Evolutionary conservation across 2,888 invertebrate genomes (phyloP).

Genomic region (Conistra vaccinii): DNA sequence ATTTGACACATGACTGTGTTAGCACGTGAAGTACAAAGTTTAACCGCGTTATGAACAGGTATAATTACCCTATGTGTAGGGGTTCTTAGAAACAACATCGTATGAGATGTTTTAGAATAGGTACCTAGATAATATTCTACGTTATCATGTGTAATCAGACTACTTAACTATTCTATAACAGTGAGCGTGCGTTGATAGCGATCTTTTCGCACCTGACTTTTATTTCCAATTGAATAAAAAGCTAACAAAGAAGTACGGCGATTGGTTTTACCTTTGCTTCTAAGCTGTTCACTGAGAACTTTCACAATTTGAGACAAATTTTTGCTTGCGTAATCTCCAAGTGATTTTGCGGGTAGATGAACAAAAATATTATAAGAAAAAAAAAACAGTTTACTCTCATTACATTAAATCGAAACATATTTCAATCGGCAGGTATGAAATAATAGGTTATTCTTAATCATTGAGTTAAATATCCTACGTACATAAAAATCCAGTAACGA

Average conservation of each 20-base stretch:
- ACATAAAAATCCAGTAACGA: not conserved
- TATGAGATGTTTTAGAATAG: constrained; percentile 28
- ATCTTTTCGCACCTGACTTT: constrained; percentile 42
- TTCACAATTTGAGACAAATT: constrained; percentile 42
- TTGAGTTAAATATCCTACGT: too few species aligned
- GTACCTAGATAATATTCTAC: constrained; percentile 16
- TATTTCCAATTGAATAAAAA: constrained; percentile 49
- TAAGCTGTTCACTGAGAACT: constrained; percentile 34
- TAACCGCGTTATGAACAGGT: constrained; percentile 57
- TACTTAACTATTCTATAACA: constrained; percentile 10
- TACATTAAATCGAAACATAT: too few species aligned
- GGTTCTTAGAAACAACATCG: constrained; percentile 34
- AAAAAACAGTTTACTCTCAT: not conserved
- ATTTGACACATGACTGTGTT: constrained; percentile 38
- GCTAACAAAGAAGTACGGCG: constrained; percentile 50
- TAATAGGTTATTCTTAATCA: constrained; percentile 1
- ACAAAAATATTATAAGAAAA: not conserved
- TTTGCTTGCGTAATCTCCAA: constrained; percentile 15
- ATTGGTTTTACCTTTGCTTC: constrained; percentile 53
- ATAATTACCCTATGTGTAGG: constrained; percentile 47
- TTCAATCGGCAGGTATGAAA: not conserved
- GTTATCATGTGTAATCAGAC: constrained; percentile 49
- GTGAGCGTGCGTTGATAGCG: constrained; percentile 7
- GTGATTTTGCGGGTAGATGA: constrained; percentile 38
- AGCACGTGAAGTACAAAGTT: constrained; percentile 71